Conservation (phyloP, 2,113 vertebrate species). For the Aviceda subcristata region DNA sequence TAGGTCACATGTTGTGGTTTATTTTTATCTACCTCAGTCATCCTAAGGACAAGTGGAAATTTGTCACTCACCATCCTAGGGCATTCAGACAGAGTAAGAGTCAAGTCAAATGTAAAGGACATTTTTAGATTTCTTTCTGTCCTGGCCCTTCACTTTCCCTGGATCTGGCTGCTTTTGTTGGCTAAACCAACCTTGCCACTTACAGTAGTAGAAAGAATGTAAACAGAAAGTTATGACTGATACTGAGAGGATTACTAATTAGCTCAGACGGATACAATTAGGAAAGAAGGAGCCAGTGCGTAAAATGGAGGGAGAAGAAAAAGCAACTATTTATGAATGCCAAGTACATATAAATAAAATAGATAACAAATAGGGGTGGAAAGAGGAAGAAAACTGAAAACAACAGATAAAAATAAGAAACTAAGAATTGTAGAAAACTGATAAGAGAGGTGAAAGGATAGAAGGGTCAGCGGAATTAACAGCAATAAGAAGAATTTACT, state of each 20-base stretch:
- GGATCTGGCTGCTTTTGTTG: background rate
- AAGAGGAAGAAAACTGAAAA: background rate
- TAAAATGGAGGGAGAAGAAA: background rate
- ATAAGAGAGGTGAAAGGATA: background rate
- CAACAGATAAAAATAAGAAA: background rate
- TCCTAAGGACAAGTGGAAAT: constrained; percentile 56
- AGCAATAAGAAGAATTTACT: background rate
- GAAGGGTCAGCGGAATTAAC: background rate
- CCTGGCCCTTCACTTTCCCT: background rate
- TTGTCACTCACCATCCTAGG: background rate
- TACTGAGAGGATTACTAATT: background rate
- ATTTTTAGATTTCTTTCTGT: background rate
- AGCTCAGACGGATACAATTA: background rate
- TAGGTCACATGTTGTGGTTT: constrained; percentile 11
- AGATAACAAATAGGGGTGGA: background rate
- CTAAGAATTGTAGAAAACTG: background rate
- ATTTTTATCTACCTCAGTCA: constrained; percentile 54
- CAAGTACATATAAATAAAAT: background rate
- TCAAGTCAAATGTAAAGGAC: background rate
- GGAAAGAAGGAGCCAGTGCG: background rate
- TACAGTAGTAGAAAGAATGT: background rate
- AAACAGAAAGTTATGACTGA: background rate
- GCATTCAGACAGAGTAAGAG: background rate
- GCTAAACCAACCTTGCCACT: background rate
- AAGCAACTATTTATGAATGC: background rate